Conservation (phyloP, 1,140 invertebrate species). For the Apis mellifera region DNA sequence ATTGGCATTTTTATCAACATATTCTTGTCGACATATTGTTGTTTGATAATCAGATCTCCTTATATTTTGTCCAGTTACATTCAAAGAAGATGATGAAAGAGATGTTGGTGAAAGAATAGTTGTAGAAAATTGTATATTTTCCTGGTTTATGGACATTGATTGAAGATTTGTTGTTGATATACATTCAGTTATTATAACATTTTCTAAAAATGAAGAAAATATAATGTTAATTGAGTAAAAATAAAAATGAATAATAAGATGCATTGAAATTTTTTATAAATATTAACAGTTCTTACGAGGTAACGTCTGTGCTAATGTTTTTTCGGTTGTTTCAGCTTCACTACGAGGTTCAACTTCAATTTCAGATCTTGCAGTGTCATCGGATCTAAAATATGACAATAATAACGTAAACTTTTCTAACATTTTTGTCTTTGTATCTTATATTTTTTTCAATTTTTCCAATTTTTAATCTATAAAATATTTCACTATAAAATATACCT, state of each 20-base stretch:
- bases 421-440: not conserved
- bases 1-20: conserved; percentile 81
- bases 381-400: conserved; percentile 81
- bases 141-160: conserved; percentile 66
- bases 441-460: conserved; percentile 12
- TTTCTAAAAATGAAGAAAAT: not conserved
- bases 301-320: conserved; percentile 72
- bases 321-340: conserved; percentile 80
- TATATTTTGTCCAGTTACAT: conserved; percentile 74
- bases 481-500: conserved; percentile 71
- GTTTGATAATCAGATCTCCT: conserved; percentile 75
- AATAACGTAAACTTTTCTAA: not conserved
- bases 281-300: conserved; percentile 64
- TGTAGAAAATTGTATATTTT: conserved; percentile 66
- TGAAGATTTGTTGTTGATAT: conserved; percentile 28
- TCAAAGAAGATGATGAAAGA: conserved; percentile 68
- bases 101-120: conserved; percentile 69
- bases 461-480: not conserved
- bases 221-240: too few species aligned
- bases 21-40: conserved; percentile 74
- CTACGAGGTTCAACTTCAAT: conserved; percentile 82
- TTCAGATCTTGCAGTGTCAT: conserved; percentile 87
- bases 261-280: not conserved
- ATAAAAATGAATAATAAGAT: not conserved
- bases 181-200: conserved; percentile 13